A percentile compares a stretch with the other conserved stretches of the same genome.
Evolutionary conservation across 2,888 invertebrate genomes (phyloP).

Genomic region (Automeris io): DNA sequence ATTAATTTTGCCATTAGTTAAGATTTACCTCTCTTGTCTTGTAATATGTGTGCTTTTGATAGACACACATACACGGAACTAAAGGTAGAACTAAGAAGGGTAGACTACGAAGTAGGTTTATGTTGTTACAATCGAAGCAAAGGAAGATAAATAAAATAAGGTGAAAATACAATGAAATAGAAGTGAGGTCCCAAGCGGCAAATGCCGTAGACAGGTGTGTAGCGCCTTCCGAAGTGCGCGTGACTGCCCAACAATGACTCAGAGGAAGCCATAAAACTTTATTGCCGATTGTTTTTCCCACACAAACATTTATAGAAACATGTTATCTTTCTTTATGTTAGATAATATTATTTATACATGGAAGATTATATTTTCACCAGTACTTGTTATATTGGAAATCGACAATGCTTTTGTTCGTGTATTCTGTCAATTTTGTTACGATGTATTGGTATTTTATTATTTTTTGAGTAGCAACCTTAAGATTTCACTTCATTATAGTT

Average conservation of each 20-base stretch:
- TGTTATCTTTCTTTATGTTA: background rate
- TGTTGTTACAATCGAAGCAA: constrained; percentile 32
- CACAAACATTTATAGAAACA: background rate
- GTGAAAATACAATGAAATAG: constrained; percentile 42
- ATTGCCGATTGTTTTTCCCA: constrained; percentile 27
- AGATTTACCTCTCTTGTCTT: no score
- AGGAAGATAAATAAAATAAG: constrained; percentile 41
- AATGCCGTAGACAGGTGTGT: constrained; percentile 54
- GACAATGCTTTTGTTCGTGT: no score
- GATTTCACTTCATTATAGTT: no score
- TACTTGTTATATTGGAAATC: no score
- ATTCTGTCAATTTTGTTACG: no score
- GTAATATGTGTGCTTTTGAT: no score
- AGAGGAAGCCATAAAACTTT: constrained; percentile 38
- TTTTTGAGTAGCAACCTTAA: no score
- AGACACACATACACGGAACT: no score
- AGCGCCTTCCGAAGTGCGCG: constrained; percentile 40
- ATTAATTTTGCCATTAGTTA: no score
- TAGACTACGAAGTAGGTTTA: constrained; percentile 12
- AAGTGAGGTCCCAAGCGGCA: constrained; percentile 43
- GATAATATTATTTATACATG: background rate
- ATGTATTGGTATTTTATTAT: no score
- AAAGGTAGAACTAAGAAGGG: no score
- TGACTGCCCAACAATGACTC: constrained; percentile 54
- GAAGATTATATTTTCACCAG: no score